phyloP scores from a whole-genome alignment of 2,888 invertebrate genomes.

The Brenthis ino region DNA sequence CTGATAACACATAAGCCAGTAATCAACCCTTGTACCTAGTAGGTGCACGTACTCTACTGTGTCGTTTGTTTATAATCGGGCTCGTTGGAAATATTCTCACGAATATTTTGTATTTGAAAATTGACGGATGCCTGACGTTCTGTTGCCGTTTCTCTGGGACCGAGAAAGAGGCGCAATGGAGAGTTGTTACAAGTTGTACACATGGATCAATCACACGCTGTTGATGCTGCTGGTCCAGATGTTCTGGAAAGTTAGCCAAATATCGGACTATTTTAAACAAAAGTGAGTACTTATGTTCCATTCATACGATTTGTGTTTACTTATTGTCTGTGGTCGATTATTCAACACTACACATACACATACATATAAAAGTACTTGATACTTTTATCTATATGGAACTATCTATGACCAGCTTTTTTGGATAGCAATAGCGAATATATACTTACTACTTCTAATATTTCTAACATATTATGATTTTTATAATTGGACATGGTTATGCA shows the following conservation, averaged over 20 bases:
- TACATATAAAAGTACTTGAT: not conserved
- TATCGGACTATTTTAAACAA: slow-evolving; percentile 73
- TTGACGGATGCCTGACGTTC: slow-evolving; percentile 76
- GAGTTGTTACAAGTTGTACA: slow-evolving; percentile 73
- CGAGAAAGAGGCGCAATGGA: slow-evolving; percentile 70
- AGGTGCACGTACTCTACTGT: slow-evolving; percentile 45
- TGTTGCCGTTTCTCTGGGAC: slow-evolving; percentile 68
- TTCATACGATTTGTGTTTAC: slow-evolving; percentile 5
- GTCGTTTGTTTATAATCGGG: not conserved
- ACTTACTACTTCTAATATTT: too few relatives aligned
- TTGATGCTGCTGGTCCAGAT: slow-evolving; percentile 76
- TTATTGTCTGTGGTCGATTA: not conserved
- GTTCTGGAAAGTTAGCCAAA: slow-evolving; percentile 78
- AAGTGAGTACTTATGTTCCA: slow-evolving; percentile 60
- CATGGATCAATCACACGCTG: slow-evolving; percentile 75
- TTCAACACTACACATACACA: not conserved
- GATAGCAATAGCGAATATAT: too few relatives aligned
- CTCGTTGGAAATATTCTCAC: slow-evolving; percentile 17
- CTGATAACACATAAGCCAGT: slow-evolving; percentile 55
- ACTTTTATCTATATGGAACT: too few relatives aligned
- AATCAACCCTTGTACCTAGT: slow-evolving; percentile 54
- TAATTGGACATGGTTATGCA: too few relatives aligned
- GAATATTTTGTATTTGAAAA: slow-evolving; percentile 26
- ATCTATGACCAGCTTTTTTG: too few relatives aligned
- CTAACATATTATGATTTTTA: too few relatives aligned